Evolutionary conservation across 2,113 vertebrate genomes (phyloP), one percentile per base, ranked within the genome.

Genomic region (Diglossa brunneiventris): DNA sequence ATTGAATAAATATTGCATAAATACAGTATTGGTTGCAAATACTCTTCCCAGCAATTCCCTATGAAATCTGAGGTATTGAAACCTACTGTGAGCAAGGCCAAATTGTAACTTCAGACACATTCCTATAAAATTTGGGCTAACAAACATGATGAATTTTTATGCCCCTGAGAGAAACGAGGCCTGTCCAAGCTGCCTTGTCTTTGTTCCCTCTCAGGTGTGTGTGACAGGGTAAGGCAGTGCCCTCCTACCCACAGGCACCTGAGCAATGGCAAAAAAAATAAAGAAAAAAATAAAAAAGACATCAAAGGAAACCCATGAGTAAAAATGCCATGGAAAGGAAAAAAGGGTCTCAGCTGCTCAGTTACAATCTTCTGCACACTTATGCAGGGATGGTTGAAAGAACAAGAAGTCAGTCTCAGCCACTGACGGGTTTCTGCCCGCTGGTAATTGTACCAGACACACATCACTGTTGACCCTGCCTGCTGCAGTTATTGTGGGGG

Each of bases 51-150:
- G 46, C 28, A 83, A 87, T 55, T 73, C 47, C 64, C 13, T 49
- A 15, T 28, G 78, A 90, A 73, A 78, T 27, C 27, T 33, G 30
- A 63, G n/a, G 30, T 69, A 52, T 1, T 53, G 49, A 77, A 89
- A 63, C 17, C 33, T 62, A n/a, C 50, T 9, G 14, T 3, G 27
- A 73, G 39, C 5, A 23, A 73, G 46, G 28, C 33, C 59, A 67
- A 66, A 77, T 1, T 50, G 41, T 24, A 62, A 61, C 58, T 61
- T 88, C 93, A 85, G 82, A 91, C 49, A 84, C 61, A 58, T 73
- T 70, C 24, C 84, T 56, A 13, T 10, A 49, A 83, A 88, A 94
- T 94, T 74, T 93, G 70, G 59, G 74, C 46, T 88, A 62, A 56
- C 24, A 78, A 89, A 33, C 49, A 61, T 10, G 10, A 21, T 7